Evolutionary conservation across 2,797 vertebrate species (phyloP), one percentile per base, ranked within the genome.

Genomic region (Balearica regulorum): DNA sequence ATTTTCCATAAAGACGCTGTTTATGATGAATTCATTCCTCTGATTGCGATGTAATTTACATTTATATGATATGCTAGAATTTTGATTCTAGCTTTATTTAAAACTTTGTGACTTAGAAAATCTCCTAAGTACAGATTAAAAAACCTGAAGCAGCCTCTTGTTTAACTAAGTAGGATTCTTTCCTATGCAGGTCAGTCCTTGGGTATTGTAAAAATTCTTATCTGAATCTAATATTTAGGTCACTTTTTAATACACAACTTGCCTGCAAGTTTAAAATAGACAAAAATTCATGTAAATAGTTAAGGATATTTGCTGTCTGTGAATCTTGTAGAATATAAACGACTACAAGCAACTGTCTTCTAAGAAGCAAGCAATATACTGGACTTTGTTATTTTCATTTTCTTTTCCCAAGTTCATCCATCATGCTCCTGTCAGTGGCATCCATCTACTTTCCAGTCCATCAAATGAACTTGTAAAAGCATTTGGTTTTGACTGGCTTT

Each of bases 401-500:
- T 92, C 79, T 89, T 93, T 73, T 85, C 49, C 48, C 31, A 85
- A 53, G 43, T 86, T 89, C 77, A 96, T 96, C 69, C 49, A 71
- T 94, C 88, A 80, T 31, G 35, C 54, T 93, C 18, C 82, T 95
- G 91, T 94, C 94, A 94, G 65, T 77, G 41, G 81, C 77, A 94
- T 82, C 80, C 75, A 77, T 73, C 77, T 90, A 49, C 77, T 96
- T 94, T 96, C 70, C 73, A 94, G 92, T 91, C 80, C 58, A 85
- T 93, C 92, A 96, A 68, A 93, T 83, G 92, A 93, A 81, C 58
- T 76, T 94, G 51, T 39, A 87, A 85, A 83, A 91, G 19, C 71
- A 85, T 89, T 94, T 96, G 73, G 72, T 91, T 96, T 90, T 93
- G 91, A 78, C 71, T 82, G 51, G 19, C 82, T 96, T 92, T 90